Evolutionary conservation across 2,888 invertebrate genomes (phyloP), one percentile per base, ranked within the genome.

Genomic region (Drosophila siamana): DNA sequence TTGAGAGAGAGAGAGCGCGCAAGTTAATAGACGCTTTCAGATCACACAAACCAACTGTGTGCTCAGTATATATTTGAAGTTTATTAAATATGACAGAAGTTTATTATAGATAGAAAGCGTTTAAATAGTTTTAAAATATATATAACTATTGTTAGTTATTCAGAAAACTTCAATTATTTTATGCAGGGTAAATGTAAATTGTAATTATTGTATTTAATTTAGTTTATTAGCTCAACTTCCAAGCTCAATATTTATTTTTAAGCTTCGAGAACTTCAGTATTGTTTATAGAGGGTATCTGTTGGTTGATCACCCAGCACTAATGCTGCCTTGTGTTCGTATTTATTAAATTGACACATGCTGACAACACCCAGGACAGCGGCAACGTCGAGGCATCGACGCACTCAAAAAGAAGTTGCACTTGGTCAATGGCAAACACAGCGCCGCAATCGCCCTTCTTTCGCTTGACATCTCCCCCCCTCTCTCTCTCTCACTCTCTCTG

Each of bases 331-430:
- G 13, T 48, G 50, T 43, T 55, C 55, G 55, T 63, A 73, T 72
- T 80, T 86, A 81, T 86, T 75, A 84, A 85, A 85, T 86, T 85
- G 86, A 85, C 84, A 85, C 86, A 81, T 84, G 78, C 86, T 85
- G 85, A 81, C 86, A 86, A 78, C 72, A 54, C 24, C 50, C 69
- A 43, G 43, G 9, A 43, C 43, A 52, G 26, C 33, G 26, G 2
- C 40, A 55, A n/a, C 43, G 33, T 33, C n/a, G 33, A 33, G 33
- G 11, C 30, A 55, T 13, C 19, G 22, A 55, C 30, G 38, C 54
- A 48, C 38, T 64, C 41, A 33, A 19, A 40, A 44, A 40, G 69
- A 52, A 70, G 22, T 24, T 55, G 43, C 43, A 44, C 54, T 44
- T 30, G 54, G 19, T 43, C 43, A 44, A 22, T 15, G 22, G 15